phyloP scores from a whole-genome alignment of 2,113 vertebrate species.

The Oostethus manadensis region DNA sequence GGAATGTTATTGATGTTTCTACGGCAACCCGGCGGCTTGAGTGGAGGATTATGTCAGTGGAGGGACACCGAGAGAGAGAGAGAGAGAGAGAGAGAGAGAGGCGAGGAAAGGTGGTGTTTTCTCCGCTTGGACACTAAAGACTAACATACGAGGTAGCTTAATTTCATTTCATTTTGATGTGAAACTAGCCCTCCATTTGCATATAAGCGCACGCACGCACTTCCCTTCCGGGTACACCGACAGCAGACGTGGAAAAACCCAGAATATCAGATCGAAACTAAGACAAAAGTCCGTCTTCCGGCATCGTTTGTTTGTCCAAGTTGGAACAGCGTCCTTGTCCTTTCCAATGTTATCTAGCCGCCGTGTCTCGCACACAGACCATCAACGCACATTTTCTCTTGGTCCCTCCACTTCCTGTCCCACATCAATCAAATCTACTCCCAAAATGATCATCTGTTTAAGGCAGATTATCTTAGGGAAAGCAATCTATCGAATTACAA shows the following conservation, averaged over 20 bases:
- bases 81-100: constrained; percentile 16
- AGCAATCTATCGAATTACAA: constrained; percentile 78
- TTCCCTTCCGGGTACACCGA: too few species aligned
- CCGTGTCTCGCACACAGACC: neutral
- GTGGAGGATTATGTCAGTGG: constrained; percentile 70
- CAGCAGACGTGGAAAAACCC: too few species aligned
- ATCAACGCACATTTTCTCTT: constrained; percentile 26
- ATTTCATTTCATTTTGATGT: too few species aligned
- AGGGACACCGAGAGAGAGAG: constrained; percentile 19
- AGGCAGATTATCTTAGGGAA: constrained; percentile 74
- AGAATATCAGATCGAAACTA: neutral
- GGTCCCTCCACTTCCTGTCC: constrained; percentile 40
- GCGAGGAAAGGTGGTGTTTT: neutral
- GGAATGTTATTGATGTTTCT: constrained; percentile 83
- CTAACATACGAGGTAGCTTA: too few species aligned
- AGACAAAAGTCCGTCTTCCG: constrained; percentile 20
- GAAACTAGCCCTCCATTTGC: too few species aligned
- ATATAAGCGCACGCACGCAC: too few species aligned
- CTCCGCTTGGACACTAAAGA: neutral
- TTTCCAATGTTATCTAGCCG: constrained; percentile 33
- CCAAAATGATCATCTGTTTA: constrained; percentile 77
- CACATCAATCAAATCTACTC: constrained; percentile 73
- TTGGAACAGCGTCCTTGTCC: constrained; percentile 41
- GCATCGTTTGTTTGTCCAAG: constrained; percentile 32
- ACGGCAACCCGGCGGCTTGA: constrained; percentile 72